Percentiles rank a stretch among this genome's conserved stretches.
Evolutionary conservation across 2,113 vertebrate species (phyloP).

Genomic region (Pluvianellus socialis): DNA sequence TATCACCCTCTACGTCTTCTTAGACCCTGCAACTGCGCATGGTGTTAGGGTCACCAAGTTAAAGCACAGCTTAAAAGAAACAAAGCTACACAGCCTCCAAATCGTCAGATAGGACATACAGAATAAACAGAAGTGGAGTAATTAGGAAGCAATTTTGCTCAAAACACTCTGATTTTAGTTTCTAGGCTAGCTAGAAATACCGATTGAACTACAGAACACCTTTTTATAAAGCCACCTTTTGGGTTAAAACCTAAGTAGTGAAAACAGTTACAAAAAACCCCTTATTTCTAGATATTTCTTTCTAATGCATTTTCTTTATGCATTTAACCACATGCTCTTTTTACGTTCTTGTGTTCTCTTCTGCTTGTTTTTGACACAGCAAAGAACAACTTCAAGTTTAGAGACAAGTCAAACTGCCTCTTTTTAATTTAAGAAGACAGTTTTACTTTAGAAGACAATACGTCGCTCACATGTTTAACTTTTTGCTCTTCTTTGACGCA

Average conservation of each 20-base stretch:
- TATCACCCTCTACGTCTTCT: accelerated
- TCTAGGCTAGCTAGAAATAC: not conserved
- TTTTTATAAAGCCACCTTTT: not conserved
- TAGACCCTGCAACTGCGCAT: not conserved
- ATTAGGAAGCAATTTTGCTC: accelerated
- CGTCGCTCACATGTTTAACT: not conserved
- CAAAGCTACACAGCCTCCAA: not conserved
- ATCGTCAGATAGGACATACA: accelerated
- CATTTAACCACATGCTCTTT: accelerated
- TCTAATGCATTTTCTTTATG: not conserved
- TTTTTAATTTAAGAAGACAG: not conserved
- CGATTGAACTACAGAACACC: accelerated
- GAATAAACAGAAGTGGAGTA: not conserved
- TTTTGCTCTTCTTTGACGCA: not conserved
- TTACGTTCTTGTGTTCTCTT: not conserved
- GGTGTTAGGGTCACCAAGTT: not conserved
- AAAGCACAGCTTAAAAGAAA: not conserved
- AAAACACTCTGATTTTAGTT: not conserved
- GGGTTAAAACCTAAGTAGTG: accelerated
- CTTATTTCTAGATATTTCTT: not conserved
- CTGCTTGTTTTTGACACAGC: not conserved
- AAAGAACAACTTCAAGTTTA: not conserved
- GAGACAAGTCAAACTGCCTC: accelerated
- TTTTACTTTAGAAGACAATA: not conserved
- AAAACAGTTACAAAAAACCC: not conserved